A percentile compares a stretch with the other conserved stretches of the same genome.
Conservation (phyloP, 37 sponge, comb jelly and placozoan genomes). For the Oopsacas minuta region DNA sequence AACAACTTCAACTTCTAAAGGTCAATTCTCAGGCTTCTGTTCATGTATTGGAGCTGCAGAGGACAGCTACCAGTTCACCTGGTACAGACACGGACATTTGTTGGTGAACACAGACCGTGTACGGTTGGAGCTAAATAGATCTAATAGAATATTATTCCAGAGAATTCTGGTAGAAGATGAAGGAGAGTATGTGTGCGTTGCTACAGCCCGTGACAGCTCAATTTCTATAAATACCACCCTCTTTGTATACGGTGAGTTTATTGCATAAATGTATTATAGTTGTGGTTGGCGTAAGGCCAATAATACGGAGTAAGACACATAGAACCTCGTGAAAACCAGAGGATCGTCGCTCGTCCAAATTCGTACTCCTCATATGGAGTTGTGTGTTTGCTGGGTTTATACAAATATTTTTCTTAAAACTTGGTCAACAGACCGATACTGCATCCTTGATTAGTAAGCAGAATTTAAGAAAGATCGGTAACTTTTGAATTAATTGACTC, state of each 20-base stretch:
- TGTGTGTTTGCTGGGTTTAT: too few species aligned
- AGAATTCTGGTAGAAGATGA: neutral
- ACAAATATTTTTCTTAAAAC: too few species aligned
- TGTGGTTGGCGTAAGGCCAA: too few species aligned
- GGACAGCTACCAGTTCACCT: neutral
- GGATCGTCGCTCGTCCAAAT: too few species aligned
- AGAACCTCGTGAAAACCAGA: too few species aligned
- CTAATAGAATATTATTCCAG: neutral
- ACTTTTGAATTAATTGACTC: too few species aligned
- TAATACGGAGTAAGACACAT: too few species aligned
- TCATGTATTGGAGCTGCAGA: neutral
- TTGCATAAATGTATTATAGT: too few species aligned
- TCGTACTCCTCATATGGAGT: too few species aligned
- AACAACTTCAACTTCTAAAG: neutral
- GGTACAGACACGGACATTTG: slow-evolving; percentile 10
- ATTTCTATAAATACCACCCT: neutral
- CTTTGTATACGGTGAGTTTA: neutral
- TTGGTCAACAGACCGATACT: too few species aligned
- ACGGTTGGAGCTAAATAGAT: neutral
- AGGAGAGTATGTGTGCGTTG: neutral
- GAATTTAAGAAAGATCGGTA: too few species aligned
- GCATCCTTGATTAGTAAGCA: too few species aligned
- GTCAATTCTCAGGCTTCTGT: neutral
- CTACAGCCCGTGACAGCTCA: neutral
- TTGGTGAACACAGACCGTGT: neutral